phyloP scores from a whole-genome alignment of 2,888 invertebrate species.

The Nomada fucata region DNA sequence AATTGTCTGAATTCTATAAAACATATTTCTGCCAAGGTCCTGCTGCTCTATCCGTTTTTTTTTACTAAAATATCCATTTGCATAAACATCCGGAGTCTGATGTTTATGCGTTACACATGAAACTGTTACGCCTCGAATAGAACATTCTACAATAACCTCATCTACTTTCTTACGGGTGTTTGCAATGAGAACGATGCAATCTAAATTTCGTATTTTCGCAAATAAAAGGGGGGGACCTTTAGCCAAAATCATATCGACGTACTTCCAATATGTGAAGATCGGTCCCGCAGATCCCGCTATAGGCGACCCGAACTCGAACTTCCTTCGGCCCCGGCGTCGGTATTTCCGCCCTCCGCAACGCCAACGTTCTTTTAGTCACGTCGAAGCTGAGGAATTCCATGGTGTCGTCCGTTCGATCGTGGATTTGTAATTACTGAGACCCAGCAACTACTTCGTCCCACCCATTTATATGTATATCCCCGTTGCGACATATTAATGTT shows the following conservation, averaged over 20 bases:
- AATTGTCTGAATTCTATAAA: no score
- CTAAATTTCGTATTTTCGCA: no score
- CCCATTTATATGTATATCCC: slow-evolving; percentile 42
- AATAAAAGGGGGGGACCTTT: no score
- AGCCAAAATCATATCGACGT: slow-evolving; percentile 58
- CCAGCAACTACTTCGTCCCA: neutral
- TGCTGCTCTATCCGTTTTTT: no score
- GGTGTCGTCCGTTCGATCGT: neutral
- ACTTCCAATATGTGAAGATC: slow-evolving; percentile 90
- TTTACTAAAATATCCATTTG: no score
- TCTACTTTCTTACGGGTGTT: no score
- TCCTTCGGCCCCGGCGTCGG: slow-evolving; percentile 83
- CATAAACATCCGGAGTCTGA: no score
- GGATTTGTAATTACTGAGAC: slow-evolving; percentile 23
- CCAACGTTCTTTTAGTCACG: slow-evolving; percentile 69
- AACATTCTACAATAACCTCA: no score
- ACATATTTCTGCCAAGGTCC: no score
- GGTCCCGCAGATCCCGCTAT: slow-evolving; percentile 90
- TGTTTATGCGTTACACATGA: no score
- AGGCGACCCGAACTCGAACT: slow-evolving; percentile 88
- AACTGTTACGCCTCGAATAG: no score
- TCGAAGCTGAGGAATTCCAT: slow-evolving; percentile 82
- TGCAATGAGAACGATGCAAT: no score
- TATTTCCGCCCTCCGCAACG: slow-evolving; percentile 69
- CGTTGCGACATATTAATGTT: slow-evolving; percentile 30